Conservation (phyloP, 2,888 invertebrate species). For the Diaprepes abbreviatus region DNA sequence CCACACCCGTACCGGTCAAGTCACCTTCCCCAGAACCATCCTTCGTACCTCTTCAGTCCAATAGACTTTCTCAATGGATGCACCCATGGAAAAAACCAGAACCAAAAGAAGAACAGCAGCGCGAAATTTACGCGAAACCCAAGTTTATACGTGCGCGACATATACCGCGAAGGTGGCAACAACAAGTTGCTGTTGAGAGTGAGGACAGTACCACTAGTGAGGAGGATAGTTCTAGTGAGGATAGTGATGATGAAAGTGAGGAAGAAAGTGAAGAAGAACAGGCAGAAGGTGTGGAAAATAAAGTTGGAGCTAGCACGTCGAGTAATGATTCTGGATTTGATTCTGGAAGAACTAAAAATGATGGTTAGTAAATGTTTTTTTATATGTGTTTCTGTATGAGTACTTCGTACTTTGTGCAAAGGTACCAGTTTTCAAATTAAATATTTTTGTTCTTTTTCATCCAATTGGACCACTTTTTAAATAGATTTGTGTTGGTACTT, state of each 20-base stretch:
- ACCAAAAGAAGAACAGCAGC: slow-evolving; percentile 63
- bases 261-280: slow-evolving; percentile 62
- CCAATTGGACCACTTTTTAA: too few relatives aligned
- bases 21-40: slow-evolving; percentile 64
- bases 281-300: slow-evolving; percentile 56
- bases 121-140: slow-evolving; percentile 66
- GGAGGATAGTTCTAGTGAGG: slow-evolving; percentile 48
- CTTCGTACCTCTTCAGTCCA: slow-evolving; percentile 65
- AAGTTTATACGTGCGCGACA: slow-evolving; percentile 65
- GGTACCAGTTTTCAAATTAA: background rate
- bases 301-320: slow-evolving; percentile 77
- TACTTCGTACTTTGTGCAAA: background rate
- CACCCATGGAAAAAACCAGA: slow-evolving; percentile 65
- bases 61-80: slow-evolving; percentile 64
- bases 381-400: background rate
- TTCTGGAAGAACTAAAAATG: slow-evolving; percentile 73
- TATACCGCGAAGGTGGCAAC: slow-evolving; percentile 57
- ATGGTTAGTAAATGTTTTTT: slow-evolving; percentile 68
- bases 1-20: slow-evolving; percentile 61
- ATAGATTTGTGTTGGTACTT: too few relatives aligned
- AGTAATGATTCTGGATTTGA: slow-evolving; percentile 90
- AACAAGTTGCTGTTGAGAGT: slow-evolving; percentile 49
- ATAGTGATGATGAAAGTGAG: slow-evolving; percentile 25
- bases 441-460: too few relatives aligned
- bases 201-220: slow-evolving; percentile 57